These are phyloP conservation scores for Trachelus iudaicus DNA, from an alignment of 2,888 invertebrate genomes.

Conservation along the genomic window DNA sequence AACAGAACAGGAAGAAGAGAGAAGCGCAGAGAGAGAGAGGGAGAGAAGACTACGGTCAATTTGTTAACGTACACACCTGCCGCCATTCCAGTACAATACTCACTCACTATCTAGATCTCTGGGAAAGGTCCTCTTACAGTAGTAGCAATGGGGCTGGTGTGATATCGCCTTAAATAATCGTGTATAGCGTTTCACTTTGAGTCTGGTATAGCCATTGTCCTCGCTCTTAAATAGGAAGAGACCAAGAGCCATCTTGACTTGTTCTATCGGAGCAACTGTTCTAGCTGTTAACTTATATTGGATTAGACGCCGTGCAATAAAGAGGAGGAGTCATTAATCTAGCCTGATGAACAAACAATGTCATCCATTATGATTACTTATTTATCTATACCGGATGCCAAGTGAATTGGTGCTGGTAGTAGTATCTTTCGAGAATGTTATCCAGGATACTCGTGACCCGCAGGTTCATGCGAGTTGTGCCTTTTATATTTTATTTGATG, in stretches of 20 bases:
- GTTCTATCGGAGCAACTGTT: neutral
- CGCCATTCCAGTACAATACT: slow-evolving; percentile 54
- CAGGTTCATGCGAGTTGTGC: neutral
- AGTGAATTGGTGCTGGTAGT: neutral
- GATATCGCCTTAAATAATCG: slow-evolving; percentile 44
- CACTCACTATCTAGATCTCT: slow-evolving; percentile 52
- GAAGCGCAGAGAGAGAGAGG: neutral
- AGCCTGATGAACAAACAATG: slow-evolving; percentile 39
- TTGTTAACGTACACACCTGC: slow-evolving; percentile 58
- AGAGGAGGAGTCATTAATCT: slow-evolving; percentile 22
- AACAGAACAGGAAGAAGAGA: neutral
- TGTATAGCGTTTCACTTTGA: slow-evolving; percentile 46
- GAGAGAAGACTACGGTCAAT: slow-evolving; percentile 38
- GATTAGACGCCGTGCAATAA: slow-evolving; percentile 12
- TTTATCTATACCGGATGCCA: neutral
- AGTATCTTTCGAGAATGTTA: neutral
- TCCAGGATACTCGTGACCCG: neutral
- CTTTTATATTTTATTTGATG: neutral
- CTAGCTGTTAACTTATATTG: slow-evolving; percentile 10
- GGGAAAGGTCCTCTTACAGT: slow-evolving; percentile 48
- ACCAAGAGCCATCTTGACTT: neutral
- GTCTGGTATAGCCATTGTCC: slow-evolving; percentile 40
- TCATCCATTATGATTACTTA: slow-evolving; percentile 18
- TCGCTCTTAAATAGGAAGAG: slow-evolving; percentile 9
- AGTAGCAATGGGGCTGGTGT: neutral